Evolutionary conservation across 2,888 invertebrate species (phyloP), one percentile per base, ranked within the genome.

Genomic region (Pseudoips prasinana): DNA sequence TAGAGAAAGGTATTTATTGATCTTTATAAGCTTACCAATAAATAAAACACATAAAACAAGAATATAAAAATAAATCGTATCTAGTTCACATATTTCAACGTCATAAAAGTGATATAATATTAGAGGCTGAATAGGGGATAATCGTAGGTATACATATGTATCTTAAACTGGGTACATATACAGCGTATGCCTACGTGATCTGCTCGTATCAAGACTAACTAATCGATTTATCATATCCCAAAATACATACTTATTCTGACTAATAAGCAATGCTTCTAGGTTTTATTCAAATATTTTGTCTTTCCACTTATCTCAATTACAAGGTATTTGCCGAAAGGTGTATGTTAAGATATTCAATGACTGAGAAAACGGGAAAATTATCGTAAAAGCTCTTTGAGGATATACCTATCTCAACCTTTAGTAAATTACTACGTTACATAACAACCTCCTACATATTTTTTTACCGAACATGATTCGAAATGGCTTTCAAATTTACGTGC

Each of bases 1-100:
- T 53, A 66, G 37, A 64, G 57, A 60, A 47, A 58, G 20, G n/a
- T 55, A 51, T 54, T 46, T 43, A 25, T 39, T 44, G 33, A 22
- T 39, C n/a, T n/a, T 22, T 57, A 39, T 37, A 27, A 25, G 24
- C 31, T 32, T 33, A 42, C 14, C 27, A 37, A 25, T 32, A 29
- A 32, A 17, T 14, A 48, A 11, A 34, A 37, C 40, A 56, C 54
- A 50, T 40, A 7, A 31, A 39, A 40, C 41, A 35, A 37, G 40
- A 25, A 25, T 20, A 29, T 29, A 41, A 33, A 32, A 33, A 1
- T 32, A 28, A 44, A 33, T 37, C 20, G 25, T 25, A 25, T 14
- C 14, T 14, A 40, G 33, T 25, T 41, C 31, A 51, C 43, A 44
- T n/a, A n/a, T n/a, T n/a, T n/a, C n/a, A n/a, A n/a, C n/a, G n/a